Evolutionary conservation across 2,888 invertebrate species (phyloP).

Genomic region (Luperina testacea): DNA sequence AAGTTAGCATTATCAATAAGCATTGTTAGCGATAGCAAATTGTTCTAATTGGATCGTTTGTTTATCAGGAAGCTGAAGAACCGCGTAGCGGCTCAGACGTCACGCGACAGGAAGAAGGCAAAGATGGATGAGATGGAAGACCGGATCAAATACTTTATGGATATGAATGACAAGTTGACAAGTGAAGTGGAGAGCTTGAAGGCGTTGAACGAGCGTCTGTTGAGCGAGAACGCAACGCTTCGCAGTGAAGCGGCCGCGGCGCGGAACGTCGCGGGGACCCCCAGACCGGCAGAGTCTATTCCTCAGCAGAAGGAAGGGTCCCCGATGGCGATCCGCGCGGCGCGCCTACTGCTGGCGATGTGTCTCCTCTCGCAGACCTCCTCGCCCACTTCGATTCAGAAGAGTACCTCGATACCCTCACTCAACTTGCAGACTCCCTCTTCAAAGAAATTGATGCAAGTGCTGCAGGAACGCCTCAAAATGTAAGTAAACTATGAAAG

Average conservation of each 20-base stretch:
- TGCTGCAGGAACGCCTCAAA: constrained; percentile 92
- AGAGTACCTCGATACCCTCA: constrained; percentile 93
- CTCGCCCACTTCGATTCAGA: constrained; percentile 94
- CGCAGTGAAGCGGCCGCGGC: constrained; percentile 89
- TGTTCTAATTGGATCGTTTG: constrained; percentile 45
- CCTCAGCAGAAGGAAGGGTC: constrained; percentile 98
- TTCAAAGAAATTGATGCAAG: constrained; percentile 94
- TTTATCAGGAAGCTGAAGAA: constrained; percentile 96
- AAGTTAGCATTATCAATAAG: constrained; percentile 51
- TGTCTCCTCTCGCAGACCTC: constrained; percentile 96
- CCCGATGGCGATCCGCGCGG: constrained; percentile 93
- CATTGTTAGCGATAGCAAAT: constrained; percentile 41
- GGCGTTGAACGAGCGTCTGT: constrained; percentile 92
- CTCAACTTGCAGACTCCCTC: constrained; percentile 95
- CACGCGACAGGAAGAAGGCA: constrained; percentile 98
- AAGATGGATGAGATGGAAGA: constrained; percentile 97
- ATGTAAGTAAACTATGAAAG: constrained; percentile 85
- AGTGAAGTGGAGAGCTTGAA: constrained; percentile 92
- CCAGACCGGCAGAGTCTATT: constrained; percentile 95
- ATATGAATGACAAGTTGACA: constrained; percentile 91
- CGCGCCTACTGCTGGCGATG: constrained; percentile 93
- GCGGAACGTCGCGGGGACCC: constrained; percentile 92
- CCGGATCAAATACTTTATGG: constrained; percentile 91
- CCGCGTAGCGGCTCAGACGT: constrained; percentile 99
- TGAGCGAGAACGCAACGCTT: constrained; percentile 91